phyloP scores from a whole-genome alignment of 2,888 invertebrate genomes.

The Pseudoips prasinana region DNA sequence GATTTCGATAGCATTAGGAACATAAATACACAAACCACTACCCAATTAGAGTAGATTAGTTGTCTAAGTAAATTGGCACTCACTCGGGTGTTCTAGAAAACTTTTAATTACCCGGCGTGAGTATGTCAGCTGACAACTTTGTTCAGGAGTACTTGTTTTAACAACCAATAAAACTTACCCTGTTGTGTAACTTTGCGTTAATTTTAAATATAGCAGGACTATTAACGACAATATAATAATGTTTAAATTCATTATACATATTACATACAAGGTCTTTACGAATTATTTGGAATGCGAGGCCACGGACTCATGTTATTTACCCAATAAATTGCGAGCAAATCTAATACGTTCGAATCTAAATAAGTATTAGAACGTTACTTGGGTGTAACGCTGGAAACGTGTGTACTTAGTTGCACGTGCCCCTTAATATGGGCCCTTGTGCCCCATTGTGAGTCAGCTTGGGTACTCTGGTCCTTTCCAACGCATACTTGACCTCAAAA shows the following conservation, averaged over 20 bases:
- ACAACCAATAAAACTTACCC: too few relatives aligned
- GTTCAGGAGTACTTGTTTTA: too few relatives aligned
- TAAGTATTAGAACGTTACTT: constrained; percentile 30
- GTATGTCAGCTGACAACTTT: constrained; percentile 11
- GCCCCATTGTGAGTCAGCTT: constrained; percentile 40
- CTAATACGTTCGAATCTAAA: constrained; percentile 26
- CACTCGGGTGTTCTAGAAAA: constrained; percentile 8
- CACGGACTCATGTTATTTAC: constrained; percentile 17
- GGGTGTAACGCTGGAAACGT: constrained; percentile 25
- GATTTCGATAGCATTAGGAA: too few relatives aligned
- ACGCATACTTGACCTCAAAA: constrained; percentile 37
- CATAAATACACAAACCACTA: too few relatives aligned
- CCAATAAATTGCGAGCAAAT: constrained; percentile 28
- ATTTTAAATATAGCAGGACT: too few relatives aligned
- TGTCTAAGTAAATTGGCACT: constrained; percentile 26
- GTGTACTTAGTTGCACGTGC: constrained; percentile 37
- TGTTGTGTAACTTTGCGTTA: too few relatives aligned
- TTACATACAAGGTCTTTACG: too few relatives aligned
- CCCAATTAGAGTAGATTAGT: constrained; percentile 12
- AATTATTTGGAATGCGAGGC: constrained; percentile 13
- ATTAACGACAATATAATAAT: too few relatives aligned
- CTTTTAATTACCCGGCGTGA: constrained; percentile 24
- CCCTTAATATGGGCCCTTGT: constrained; percentile 29
- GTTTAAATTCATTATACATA: too few relatives aligned
- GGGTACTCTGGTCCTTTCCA: constrained; percentile 40